Evolutionary conservation across 2,888 invertebrate species (phyloP), one percentile per base, ranked within the genome.

Genomic region (Sarcophaga carnaria): DNA sequence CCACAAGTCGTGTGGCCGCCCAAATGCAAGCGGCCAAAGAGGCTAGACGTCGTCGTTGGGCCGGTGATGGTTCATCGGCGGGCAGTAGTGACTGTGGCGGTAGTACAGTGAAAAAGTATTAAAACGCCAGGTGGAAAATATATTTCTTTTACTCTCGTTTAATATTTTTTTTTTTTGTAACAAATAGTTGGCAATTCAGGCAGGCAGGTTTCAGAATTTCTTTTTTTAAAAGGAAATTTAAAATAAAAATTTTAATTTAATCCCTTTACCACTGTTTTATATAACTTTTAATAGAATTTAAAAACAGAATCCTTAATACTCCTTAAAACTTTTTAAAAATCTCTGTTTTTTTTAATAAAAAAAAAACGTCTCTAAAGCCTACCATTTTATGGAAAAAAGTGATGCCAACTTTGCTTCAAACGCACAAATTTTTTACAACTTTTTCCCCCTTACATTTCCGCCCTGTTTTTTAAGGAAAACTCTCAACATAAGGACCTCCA

Each of bases 1-100:
- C 90, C 88, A 92, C 92, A 20, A 92, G 92, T 80, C 92, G 91
- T 89, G 83, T 91, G 87, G 92, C 92, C 11, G 92, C 92, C 75
- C 92, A 92, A 88, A 91, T 92, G 92, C 92, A 91, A 85, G 91
- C 91, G 45, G 92, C 91, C 87, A 92, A 92, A 88, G 91, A 91
- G 89, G 92, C 91, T 63, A 89, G 92, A 17, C 90, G 90, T 47
- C 90, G 92, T 69, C 90, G 92, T 45, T 92, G 91, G 91, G 90
- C 90, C 14, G 92, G 90, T 79, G 92, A 92, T 88, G 92, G 92
- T 14, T 91, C 92, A 66, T 91, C 92, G 80, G 92, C 90, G 75
- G 90, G 90, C 69, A 88, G 86, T 72, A 85, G 76, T 62, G 88
- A 89, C 17, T 85, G 83, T 25, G 83, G 86, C 11, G 69, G 60